phyloP scores from a whole-genome alignment of 2,113 vertebrate species.

The Acrocephalus arundinaceus region DNA sequence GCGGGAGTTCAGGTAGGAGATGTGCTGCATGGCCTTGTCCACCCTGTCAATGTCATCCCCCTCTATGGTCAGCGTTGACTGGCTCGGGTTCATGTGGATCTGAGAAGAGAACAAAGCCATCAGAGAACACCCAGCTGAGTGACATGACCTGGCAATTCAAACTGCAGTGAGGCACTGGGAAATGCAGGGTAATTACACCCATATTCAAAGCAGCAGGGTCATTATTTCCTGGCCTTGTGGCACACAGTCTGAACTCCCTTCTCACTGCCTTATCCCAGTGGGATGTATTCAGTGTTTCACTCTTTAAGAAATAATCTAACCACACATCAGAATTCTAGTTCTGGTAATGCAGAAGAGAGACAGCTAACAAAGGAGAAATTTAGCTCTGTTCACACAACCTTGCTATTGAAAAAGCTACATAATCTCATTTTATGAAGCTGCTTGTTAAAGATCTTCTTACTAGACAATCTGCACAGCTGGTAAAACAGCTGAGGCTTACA shows the following conservation, averaged over 20 bases:
- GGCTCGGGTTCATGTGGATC: slow-evolving; percentile 89
- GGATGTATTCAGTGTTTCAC: not conserved
- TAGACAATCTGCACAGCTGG: not conserved
- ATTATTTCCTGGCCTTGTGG: not conserved
- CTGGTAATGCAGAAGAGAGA: not conserved
- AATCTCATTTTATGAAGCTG: not conserved
- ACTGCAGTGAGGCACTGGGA: not conserved
- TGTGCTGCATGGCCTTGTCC: slow-evolving; percentile 91
- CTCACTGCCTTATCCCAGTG: not conserved
- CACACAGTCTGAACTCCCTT: not conserved
- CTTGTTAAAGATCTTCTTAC: not conserved
- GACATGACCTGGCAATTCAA: not conserved
- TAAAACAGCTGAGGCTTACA: not conserved
- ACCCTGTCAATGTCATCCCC: slow-evolving; percentile 87
- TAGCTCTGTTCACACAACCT: not conserved
- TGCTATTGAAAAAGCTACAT: not conserved
- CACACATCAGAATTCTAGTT: not conserved
- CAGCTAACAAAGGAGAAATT: not conserved
- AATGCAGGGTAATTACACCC: not conserved
- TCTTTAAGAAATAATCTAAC: not conserved
- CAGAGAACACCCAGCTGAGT: not conserved
- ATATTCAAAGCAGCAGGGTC: not conserved
- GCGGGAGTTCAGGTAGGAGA: slow-evolving; percentile 92
- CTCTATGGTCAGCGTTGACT: slow-evolving; percentile 84
- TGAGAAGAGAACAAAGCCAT: not conserved